Percentiles rank a stretch among this genome's conserved stretches.
Conservation (phyloP, 2,797 vertebrate genomes). For the Vireo griseus region DNA sequence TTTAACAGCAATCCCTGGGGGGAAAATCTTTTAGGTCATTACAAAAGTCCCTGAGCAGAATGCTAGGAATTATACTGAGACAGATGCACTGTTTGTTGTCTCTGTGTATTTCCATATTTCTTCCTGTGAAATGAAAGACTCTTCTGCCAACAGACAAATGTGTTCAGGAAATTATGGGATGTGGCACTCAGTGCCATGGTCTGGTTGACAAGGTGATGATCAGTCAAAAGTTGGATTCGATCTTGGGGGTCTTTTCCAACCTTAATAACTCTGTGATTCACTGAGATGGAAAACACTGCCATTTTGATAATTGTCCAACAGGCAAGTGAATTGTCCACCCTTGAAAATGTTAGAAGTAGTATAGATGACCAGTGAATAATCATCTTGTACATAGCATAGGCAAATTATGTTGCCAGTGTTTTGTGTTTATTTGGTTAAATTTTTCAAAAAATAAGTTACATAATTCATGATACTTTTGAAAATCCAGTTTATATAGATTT, state of each 20-base stretch:
- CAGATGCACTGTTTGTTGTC: not conserved
- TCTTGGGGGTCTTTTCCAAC: not conserved
- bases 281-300: not conserved
- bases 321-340: not conserved
- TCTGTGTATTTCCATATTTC: not conserved
- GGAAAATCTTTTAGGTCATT: not conserved
- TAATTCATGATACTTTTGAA: not conserved
- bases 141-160: not conserved
- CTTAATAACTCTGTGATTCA: not conserved
- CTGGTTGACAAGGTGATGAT: not conserved
- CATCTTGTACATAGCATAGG: not conserved
- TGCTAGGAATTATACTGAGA: not conserved
- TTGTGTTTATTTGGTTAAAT: not conserved
- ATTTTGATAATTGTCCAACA: not conserved
- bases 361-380: not conserved
- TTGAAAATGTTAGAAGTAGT: not conserved
- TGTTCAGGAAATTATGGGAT: not conserved
- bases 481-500: not conserved
- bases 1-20: not conserved
- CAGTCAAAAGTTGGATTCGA: accelerated
- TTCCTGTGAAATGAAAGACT: not conserved
- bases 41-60: not conserved
- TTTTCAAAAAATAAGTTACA: not conserved
- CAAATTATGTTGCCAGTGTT: not conserved
- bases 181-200: not conserved